Conservation (phyloP, 2,113 vertebrate species). For the Thryonomys swinderianus region DNA sequence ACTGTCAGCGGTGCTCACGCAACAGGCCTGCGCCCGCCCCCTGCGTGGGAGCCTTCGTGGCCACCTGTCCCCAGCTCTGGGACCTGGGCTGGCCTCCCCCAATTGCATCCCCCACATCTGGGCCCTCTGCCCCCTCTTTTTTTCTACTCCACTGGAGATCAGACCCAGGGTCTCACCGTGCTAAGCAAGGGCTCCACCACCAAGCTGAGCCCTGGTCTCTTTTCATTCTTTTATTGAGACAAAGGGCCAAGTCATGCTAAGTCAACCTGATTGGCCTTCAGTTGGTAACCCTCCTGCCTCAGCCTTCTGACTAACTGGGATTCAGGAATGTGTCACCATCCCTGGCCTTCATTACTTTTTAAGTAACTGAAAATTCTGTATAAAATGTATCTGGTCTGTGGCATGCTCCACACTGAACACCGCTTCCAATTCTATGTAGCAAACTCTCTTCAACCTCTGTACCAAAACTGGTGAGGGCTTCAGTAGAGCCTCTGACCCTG, state of each 20-base stretch:
- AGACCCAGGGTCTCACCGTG: neutral
- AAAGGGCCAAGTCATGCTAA: neutral
- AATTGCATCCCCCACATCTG: neutral
- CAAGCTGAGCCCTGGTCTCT: neutral
- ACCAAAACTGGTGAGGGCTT: fast-evolving
- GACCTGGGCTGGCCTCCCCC: no score
- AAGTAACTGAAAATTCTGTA: neutral
- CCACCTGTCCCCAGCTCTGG: fast-evolving
- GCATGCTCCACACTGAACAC: neutral
- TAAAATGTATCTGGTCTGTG: neutral
- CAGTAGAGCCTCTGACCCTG: neutral
- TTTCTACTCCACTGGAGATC: no score
- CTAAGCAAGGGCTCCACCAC: neutral
- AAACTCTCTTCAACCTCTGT: neutral
- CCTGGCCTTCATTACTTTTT: neutral
- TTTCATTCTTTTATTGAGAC: neutral
- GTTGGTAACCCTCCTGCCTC: neutral
- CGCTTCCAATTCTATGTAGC: neutral
- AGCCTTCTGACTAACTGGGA: neutral
- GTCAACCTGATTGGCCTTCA: neutral
- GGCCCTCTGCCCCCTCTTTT: neutral
- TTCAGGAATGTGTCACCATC: neutral
- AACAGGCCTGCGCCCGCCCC: fast-evolving
- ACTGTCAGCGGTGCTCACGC: neutral
- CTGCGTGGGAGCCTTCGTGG: neutral